Evolutionary conservation across 2,888 invertebrate genomes (phyloP).

Genomic region (Harpagoxenus sublaevis): DNA sequence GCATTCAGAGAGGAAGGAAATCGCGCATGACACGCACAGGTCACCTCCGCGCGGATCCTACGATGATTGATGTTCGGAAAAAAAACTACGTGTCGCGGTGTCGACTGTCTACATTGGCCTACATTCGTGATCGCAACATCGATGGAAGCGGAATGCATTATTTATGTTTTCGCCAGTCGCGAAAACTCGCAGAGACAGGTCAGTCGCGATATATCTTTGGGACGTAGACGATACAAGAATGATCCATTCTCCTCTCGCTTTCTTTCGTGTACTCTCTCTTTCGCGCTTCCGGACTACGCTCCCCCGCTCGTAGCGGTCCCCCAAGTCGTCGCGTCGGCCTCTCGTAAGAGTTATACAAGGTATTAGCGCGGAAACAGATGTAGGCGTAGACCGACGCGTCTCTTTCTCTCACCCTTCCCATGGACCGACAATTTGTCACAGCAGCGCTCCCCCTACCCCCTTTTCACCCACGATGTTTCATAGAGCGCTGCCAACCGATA

Average conservation of each 20-base stretch:
- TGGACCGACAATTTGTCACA: conserved; percentile 81
- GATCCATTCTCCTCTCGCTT: background rate
- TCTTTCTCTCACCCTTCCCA: conserved; percentile 76
- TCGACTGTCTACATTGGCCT: background rate
- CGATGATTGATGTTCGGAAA: background rate
- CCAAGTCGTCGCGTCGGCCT: conserved; percentile 51
- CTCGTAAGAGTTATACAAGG: conserved; percentile 80
- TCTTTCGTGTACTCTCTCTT: background rate
- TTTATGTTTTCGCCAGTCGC: conserved; percentile 62
- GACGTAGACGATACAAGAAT: conserved; percentile 11
- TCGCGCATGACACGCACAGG: background rate
- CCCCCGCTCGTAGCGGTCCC: conserved; percentile 61
- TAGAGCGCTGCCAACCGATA: conserved; percentile 72
- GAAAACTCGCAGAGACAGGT: conserved; percentile 64
- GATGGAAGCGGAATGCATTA: conserved; percentile 62
- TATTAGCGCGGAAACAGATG: conserved; percentile 82
- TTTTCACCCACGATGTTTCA: conserved; percentile 53
- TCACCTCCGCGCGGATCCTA: conserved; percentile 17
- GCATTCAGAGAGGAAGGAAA: background rate
- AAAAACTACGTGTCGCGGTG: background rate
- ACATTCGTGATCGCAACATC: background rate
- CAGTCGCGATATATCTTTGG: conserved; percentile 57
- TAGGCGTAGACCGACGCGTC: conserved; percentile 69
- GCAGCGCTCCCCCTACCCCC: conserved; percentile 64
- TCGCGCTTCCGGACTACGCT: conserved; percentile 42